These are phyloP conservation scores for Montipora efflorescens DNA, from an alignment of 64 coral and sea anemone species.

Conservation along the genomic window DNA sequence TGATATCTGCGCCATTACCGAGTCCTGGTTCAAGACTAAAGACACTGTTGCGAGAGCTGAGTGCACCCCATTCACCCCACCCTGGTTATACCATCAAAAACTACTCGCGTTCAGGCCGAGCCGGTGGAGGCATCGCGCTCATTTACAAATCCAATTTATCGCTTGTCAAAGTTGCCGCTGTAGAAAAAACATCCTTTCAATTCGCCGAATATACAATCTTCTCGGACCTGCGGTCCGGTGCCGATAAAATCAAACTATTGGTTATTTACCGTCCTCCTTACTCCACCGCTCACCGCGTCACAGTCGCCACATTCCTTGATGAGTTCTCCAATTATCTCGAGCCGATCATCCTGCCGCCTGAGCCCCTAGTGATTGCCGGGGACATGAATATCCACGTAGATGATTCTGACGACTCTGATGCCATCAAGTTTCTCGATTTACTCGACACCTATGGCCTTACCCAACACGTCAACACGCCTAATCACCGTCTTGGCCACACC, in stretches of 20 bases:
- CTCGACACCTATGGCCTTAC: too few relatives aligned
- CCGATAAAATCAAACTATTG: not conserved
- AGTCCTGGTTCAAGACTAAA: not conserved
- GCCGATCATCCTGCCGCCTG: slow-evolving; percentile 23
- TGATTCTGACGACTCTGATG: too few relatives aligned
- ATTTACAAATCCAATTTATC: slow-evolving; percentile 21
- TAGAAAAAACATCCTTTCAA: slow-evolving; percentile 8
- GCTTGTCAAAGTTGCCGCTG: not conserved
- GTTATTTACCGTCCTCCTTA: not conserved
- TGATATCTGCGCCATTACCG: not conserved
- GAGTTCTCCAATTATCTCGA: slow-evolving; percentile 8
- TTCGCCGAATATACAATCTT: slow-evolving; percentile 10
- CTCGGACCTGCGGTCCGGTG: not conserved
- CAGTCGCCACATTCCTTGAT: slow-evolving; percentile 9
- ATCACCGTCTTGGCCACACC: too few relatives aligned
- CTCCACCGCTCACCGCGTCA: slow-evolving; percentile 10
- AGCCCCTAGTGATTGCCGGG: not conserved
- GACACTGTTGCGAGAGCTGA: not conserved
- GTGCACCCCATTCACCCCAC: not conserved
- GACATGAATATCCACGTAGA: not conserved
- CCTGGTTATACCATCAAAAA: not conserved
- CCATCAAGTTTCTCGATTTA: too few relatives aligned
- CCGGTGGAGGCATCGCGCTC: not conserved
- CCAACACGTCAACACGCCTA: too few relatives aligned
- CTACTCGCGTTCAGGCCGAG: not conserved